Conservation (phyloP, 2,113 vertebrate species). For the Phycodurus eques region DNA sequence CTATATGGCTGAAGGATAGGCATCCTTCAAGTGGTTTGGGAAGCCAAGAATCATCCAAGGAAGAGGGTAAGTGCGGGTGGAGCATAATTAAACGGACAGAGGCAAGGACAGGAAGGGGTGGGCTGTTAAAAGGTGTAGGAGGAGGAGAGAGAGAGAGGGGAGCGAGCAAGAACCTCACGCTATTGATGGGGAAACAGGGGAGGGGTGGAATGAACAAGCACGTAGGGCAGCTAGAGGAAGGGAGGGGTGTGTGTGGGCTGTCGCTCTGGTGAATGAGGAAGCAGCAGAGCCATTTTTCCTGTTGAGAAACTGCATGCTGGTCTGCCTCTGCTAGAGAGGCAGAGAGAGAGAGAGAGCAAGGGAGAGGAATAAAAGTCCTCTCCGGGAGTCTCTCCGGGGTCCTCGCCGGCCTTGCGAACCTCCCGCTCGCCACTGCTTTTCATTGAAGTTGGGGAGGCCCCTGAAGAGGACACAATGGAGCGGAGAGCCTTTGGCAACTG, state of each 20-base stretch:
- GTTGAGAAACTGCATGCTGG: conserved; percentile 75
- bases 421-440: conserved; percentile 43
- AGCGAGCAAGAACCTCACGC: conserved; percentile 54
- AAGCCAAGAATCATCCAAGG: conserved; percentile 52
- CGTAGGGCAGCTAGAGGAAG: conserved; percentile 38
- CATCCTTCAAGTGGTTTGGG: conserved; percentile 17
- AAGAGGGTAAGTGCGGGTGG: conserved; percentile 60
- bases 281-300: conserved; percentile 79
- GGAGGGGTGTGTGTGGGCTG: conserved; percentile 69
- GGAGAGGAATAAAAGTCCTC: conserved; percentile 51
- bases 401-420: conserved; percentile 18
- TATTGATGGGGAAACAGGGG: conserved; percentile 62
- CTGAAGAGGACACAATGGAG: conserved; percentile 75
- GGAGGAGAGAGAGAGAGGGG: conserved; percentile 35
- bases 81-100: conserved; percentile 61
- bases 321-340: conserved; percentile 52
- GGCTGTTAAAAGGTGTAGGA: conserved; percentile 61
- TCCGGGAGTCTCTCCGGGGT: conserved; percentile 35
- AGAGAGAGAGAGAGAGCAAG: conserved; percentile 40
- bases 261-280: conserved; percentile 76
- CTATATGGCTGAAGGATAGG: neutral
- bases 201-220: conserved; percentile 57
- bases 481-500: conserved; percentile 77
- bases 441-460: conserved; percentile 61
- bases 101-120: conserved; percentile 58